Conservation (phyloP, 2,888 invertebrate species). For the Phyllotreta striolata region DNA sequence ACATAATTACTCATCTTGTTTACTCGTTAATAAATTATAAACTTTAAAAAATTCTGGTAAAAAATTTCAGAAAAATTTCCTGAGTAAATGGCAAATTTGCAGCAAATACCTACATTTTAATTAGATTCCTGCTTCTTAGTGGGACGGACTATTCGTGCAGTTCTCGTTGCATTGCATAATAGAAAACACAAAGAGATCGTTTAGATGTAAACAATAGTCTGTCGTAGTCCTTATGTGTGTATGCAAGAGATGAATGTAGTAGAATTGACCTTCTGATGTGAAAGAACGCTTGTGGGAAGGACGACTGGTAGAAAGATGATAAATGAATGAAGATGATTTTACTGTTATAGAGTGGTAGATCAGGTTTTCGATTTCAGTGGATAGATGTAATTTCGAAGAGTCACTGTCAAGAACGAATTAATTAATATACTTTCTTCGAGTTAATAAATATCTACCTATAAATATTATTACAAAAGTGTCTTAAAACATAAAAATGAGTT, state of each 20-base stretch:
- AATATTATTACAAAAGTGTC: too few relatives aligned
- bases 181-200: constrained; percentile 4
- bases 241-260: constrained; percentile 19
- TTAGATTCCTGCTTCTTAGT: too few relatives aligned
- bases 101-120: too few relatives aligned
- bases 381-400: constrained; percentile 5
- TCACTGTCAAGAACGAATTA: constrained; percentile 26
- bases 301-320: constrained; percentile 21
- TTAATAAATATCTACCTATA: too few relatives aligned
- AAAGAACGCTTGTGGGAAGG: constrained; percentile 24
- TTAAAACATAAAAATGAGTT: too few relatives aligned
- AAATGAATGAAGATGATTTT: constrained; percentile 29
- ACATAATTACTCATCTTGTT: too few relatives aligned
- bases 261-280: constrained; percentile 25
- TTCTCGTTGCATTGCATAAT: constrained; percentile 1
- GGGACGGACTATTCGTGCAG: too few relatives aligned
- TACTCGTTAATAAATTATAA: too few relatives aligned
- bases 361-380: constrained; percentile 19
- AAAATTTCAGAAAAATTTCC: too few relatives aligned
- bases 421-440: background rate
- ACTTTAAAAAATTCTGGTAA: too few relatives aligned
- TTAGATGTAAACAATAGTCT: constrained; percentile 24
- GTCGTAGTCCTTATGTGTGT: constrained; percentile 18
- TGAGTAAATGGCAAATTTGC: too few relatives aligned
- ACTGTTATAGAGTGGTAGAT: constrained; percentile 13